Evolutionary conservation across 1,140 invertebrate genomes (phyloP).

Genomic region (Amyelois transitella): DNA sequence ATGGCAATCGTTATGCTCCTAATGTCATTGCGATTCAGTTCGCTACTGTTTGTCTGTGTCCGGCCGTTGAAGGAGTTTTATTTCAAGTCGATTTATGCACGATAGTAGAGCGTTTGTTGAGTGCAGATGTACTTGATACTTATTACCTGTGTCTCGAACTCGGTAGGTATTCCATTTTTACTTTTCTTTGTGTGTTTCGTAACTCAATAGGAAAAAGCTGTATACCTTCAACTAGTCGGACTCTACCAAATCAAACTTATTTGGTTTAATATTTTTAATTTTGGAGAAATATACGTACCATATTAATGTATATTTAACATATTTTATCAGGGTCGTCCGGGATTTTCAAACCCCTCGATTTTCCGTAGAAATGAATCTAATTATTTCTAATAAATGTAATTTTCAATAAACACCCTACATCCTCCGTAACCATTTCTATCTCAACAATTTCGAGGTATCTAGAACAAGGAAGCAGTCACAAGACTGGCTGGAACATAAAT

Average conservation of each 20-base stretch:
- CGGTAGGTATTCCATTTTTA: too few species aligned
- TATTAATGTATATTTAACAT: too few species aligned
- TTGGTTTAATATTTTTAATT: too few species aligned
- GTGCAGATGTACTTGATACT: not conserved
- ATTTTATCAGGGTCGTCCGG: too few species aligned
- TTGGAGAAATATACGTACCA: too few species aligned
- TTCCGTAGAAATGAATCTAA: too few species aligned
- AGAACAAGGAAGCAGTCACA: constrained; percentile 50
- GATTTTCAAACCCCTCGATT: too few species aligned
- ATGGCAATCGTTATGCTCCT: constrained; percentile 68
- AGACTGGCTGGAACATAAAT: constrained; percentile 67
- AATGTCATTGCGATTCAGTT: constrained; percentile 58
- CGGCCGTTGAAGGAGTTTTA: constrained; percentile 45
- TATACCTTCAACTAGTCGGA: too few species aligned
- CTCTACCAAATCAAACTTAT: too few species aligned
- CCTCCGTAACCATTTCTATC: not conserved
- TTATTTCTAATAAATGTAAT: too few species aligned
- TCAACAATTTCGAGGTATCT: constrained; percentile 11
- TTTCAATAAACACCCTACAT: not conserved
- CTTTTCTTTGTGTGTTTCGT: too few species aligned
- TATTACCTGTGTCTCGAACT: not conserved
- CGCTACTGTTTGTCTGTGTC: constrained; percentile 52
- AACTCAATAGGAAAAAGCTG: too few species aligned
- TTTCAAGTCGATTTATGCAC: constrained; percentile 23
- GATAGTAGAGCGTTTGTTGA: constrained; percentile 11